These are phyloP conservation scores for Galemys pyrenaicus DNA, from an alignment of 2,113 vertebrate genomes.

Conservation along the genomic window DNA sequence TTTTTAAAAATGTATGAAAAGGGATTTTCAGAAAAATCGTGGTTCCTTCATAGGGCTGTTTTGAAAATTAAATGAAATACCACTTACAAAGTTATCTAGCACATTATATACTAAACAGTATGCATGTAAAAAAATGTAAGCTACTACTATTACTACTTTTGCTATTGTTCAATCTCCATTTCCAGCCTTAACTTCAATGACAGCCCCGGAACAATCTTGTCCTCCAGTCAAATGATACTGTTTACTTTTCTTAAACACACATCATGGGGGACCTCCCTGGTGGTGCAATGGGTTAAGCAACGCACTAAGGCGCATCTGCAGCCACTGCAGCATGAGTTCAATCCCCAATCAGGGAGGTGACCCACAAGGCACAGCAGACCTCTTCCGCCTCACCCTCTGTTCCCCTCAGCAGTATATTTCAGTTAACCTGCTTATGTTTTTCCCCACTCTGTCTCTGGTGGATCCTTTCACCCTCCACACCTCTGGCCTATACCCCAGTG, in stretches of 20 bases:
- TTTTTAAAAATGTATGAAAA: conserved; percentile 43
- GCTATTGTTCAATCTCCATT: conserved; percentile 17
- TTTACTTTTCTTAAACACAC: background rate
- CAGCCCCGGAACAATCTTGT: background rate
- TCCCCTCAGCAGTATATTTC: too few relatives aligned
- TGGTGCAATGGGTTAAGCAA: too few relatives aligned
- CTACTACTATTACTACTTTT: background rate
- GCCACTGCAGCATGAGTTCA: too few relatives aligned
- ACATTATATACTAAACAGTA: conserved; percentile 27
- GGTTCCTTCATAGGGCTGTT: background rate
- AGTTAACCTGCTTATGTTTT: too few relatives aligned
- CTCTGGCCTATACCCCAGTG: too few relatives aligned
- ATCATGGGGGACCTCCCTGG: too few relatives aligned
- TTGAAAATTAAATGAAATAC: conserved; percentile 43
- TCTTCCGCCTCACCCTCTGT: too few relatives aligned
- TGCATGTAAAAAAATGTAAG: conserved; percentile 34
- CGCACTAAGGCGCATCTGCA: too few relatives aligned
- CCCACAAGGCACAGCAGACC: too few relatives aligned
- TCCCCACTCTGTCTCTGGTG: too few relatives aligned
- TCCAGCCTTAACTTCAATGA: background rate
- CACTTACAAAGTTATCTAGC: background rate
- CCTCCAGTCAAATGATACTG: conserved; percentile 30
- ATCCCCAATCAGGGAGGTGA: too few relatives aligned
- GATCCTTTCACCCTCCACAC: too few relatives aligned
- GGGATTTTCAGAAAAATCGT: background rate